Percentiles rank a stretch among this genome's conserved stretches.
phyloP scores from a whole-genome alignment of 2,888 invertebrate genomes.

The Thecocarcelia acutangulata region DNA sequence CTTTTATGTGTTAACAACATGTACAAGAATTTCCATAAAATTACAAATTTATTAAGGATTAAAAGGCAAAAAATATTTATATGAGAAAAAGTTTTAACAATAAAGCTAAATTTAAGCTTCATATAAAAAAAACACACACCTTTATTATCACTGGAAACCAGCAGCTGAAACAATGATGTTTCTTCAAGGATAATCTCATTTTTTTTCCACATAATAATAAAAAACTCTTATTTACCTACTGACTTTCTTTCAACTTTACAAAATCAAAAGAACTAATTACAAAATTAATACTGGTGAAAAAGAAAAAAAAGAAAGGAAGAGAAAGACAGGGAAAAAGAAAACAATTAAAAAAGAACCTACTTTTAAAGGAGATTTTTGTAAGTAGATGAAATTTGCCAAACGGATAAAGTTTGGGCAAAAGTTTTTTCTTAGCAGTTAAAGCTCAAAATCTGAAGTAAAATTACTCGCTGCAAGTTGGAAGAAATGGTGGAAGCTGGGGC shows the following conservation, averaged over 20 bases:
- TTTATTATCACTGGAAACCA: background rate
- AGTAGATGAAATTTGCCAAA: background rate
- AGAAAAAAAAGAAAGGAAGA: background rate
- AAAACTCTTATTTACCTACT: conserved; percentile 46
- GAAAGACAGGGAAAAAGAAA: too few species aligned
- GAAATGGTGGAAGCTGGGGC: too few species aligned
- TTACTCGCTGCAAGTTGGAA: too few species aligned
- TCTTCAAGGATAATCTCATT: background rate
- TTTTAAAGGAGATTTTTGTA: background rate
- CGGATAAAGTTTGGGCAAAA: background rate
- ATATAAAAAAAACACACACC: background rate
- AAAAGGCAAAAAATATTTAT: background rate
- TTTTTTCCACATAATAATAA: conserved; percentile 18
- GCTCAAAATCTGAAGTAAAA: too few species aligned
- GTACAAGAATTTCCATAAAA: conserved; percentile 50
- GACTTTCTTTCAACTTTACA: background rate
- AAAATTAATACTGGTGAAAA: conserved; percentile 76
- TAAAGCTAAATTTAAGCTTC: background rate
- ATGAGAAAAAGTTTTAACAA: background rate
- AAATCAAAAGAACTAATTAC: conserved; percentile 78
- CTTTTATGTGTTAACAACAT: conserved; percentile 55
- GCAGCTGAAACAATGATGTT: background rate
- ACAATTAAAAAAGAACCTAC: too few species aligned
- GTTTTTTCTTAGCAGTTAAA: conserved; percentile 5
- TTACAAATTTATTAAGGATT: conserved; percentile 52